Evolutionary conservation across 2,888 invertebrate species (phyloP), one percentile per base, ranked within the genome.

Genomic region (Teinopalpus imperialis): DNA sequence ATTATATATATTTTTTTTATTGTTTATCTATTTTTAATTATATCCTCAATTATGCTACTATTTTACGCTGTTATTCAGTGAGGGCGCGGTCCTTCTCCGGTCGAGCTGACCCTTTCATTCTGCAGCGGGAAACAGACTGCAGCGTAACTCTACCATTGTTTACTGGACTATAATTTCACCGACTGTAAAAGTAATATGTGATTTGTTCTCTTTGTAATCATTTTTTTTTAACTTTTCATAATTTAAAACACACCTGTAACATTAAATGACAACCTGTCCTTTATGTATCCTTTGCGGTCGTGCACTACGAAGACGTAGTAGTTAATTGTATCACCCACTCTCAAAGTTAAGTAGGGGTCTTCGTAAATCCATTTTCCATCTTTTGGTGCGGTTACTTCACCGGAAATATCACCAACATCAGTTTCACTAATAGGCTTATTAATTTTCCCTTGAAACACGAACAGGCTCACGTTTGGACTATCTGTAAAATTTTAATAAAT

Each of bases 391-490:
- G 63, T 63, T 0, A 90, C 69, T 47, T 92, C 91, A 0, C 83
- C 90, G 0, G 69, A 65, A 24, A 91, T 87, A 1, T 85, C 72
- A 0, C 94, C 94, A 0, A 81, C 75, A 39, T 90, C 87, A 3
- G 74, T 77, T 1, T 68, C 57, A 0, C 53, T 65, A 46, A 93
- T 90, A 0, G 65, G 61, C 14, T 83, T 77, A 66, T 93, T 93
- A 8, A 92, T 59, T 52, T 92, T 91, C 0, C 91, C 92, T 73
- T 94, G 91, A 66, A 93, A 93, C 0, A 85, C 91, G 59, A 94
- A 93, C 3, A 91, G 63, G 35, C 76, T 74, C 0, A 92, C 57
- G 1, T 90, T 90, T 1, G 81, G 63, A 13, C 74, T 74, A 66
- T 91, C 93, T 81, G 70, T 1, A 68, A 65, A 12, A 14, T 26